Conservation (phyloP, 2,888 invertebrate genomes). For the Epinotia ramella region DNA sequence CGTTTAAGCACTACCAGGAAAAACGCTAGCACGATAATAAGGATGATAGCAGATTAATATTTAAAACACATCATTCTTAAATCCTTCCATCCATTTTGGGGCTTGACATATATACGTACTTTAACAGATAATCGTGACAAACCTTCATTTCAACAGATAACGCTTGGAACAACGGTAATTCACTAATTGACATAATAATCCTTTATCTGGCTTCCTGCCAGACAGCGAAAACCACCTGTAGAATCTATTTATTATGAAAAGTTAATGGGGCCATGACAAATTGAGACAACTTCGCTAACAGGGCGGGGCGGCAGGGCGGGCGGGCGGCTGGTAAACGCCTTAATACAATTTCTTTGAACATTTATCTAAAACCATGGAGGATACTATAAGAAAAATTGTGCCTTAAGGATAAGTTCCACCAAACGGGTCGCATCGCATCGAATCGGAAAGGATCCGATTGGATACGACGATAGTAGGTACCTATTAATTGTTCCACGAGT, state of each 20-base stretch:
- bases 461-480: too few species aligned
- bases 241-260: conserved; percentile 44
- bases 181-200: conserved; percentile 25
- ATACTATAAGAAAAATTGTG: too few species aligned
- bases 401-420: too few species aligned
- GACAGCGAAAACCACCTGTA: conserved; percentile 38
- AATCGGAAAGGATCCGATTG: too few species aligned
- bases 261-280: conserved; percentile 48
- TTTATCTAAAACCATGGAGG: not conserved
- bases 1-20: too few species aligned
- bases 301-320: conserved; percentile 14
- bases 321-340: conserved; percentile 21
- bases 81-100: too few species aligned
- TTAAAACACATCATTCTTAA: too few species aligned
- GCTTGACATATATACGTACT: not conserved
- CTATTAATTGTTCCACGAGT: too few species aligned
- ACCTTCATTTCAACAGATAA: conserved; percentile 12
- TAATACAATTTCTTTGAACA: not conserved
- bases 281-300: conserved; percentile 48
- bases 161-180: conserved; percentile 24
- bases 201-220: too few species aligned
- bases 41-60: too few species aligned
- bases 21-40: too few species aligned
- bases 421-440: too few species aligned
- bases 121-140: not conserved